phyloP scores from a whole-genome alignment of 2,113 vertebrate species.

The Poeciliopsis prolifica region DNA sequence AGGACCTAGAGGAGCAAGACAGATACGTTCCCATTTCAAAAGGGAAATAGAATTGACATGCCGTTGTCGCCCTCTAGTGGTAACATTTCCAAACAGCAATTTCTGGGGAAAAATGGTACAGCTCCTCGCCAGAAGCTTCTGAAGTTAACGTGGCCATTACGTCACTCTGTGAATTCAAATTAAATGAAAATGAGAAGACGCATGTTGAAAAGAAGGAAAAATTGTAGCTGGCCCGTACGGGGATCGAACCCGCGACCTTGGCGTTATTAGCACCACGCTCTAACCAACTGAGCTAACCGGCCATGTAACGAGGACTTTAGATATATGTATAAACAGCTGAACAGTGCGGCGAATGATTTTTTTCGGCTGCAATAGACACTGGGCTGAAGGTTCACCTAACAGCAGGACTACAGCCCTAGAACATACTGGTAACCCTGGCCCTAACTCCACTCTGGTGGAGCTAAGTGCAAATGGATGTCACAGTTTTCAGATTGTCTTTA shows the following conservation, averaged over 20 bases:
- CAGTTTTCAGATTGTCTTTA: no score
- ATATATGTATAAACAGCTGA: no score
- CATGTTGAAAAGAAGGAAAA: not conserved
- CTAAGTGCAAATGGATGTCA: no score
- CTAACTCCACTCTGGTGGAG: no score
- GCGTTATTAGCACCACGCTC: constrained; percentile 82
- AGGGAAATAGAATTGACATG: not conserved
- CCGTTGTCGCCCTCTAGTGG: constrained; percentile 42
- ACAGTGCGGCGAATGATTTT: accelerated
- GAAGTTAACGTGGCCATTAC: no score
- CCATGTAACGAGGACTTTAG: not conserved
- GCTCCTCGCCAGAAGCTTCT: not conserved
- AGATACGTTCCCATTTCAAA: not conserved
- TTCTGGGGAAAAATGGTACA: not conserved
- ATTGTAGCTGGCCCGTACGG: constrained; percentile 66
- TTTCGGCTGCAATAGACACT: no score
- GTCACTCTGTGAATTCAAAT: no score
- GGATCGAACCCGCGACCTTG: constrained; percentile 80
- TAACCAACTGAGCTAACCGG: constrained; percentile 82
- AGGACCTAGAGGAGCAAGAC: not conserved
- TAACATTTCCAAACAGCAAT: not conserved
- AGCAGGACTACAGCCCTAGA: no score
- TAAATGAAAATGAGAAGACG: no score
- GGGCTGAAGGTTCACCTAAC: no score
- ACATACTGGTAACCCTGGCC: no score